Base-by-base conservation (phyloP, 1,140 invertebrate genomes). In the Drosophila arizonae region DNA sequence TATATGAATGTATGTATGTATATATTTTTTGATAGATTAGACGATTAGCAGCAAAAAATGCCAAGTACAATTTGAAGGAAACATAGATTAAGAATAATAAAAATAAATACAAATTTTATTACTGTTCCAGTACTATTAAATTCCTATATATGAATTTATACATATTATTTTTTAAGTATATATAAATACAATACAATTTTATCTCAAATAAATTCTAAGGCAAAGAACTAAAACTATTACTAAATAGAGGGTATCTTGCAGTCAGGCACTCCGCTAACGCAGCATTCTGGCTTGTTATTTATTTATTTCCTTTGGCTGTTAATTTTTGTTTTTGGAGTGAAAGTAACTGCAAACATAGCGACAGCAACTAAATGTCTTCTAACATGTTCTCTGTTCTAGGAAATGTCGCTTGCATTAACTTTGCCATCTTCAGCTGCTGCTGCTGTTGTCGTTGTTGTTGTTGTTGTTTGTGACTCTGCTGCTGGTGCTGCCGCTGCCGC, bases 271-370 rank as follows among this genome's bases (percentile, higher is more conserved):
- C 28, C 45, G 4, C 15, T 1, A 3, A 4, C 15, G 10, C 6
- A 13, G 26, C 57, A 45, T 41, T 62, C 15, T 46, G n/a, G n/a
- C 21, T 39, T 48, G 17, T 67, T 48, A 33, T 60, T 57, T 71
- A 65, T 62, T 73, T 73, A 55, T 56, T 54, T 72, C 46, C 46
- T 13, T 68, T 68, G 48, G 52, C 28, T 26, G 50, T 54, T 46
- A 63, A 28, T 46, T 61, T 61, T 46, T 54, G 21, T 54, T 66
- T 72, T 56, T 68, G 28, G 36, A 74, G 72, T 74, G 72, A 74
- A 74, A 74, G 72, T 74, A 70, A 70, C 50, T 70, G 72, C 60
- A 74, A 74, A 70, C 72, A 74, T 62, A 70, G 72, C 72, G 30
- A 62, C 64, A 69, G 33, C 51, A 56, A 73, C 65, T 73, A 73